These are phyloP conservation scores for Poecile atricapillus DNA, from an alignment of 2,113 vertebrate genomes.

Conservation along the genomic window DNA sequence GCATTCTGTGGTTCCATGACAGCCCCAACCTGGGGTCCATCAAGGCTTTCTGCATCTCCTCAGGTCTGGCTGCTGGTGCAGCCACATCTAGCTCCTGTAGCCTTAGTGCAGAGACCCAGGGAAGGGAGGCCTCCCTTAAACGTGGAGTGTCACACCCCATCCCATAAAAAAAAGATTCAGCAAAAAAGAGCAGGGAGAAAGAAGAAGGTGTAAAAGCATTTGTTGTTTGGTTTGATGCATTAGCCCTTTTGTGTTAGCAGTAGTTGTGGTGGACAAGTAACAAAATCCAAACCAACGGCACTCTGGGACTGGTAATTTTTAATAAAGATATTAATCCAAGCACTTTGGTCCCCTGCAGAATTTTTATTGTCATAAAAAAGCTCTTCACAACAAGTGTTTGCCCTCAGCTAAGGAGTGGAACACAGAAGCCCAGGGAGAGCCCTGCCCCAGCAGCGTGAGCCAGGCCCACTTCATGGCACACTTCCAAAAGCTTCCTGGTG, in stretches of 20 bases:
- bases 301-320: background rate
- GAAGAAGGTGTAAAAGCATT: background rate
- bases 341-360: background rate
- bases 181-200: background rate
- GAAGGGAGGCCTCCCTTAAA: background rate
- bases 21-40: rapidly evolving
- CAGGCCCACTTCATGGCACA: background rate
- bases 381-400: background rate
- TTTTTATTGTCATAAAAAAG: background rate
- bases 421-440: background rate
- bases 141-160: background rate
- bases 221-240: background rate
- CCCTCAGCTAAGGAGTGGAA: background rate
- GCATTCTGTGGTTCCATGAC: background rate
- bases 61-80: background rate
- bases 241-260: background rate
- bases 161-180: background rate
- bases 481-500: background rate
- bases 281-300: background rate
- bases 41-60: rapidly evolving
- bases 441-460: background rate
- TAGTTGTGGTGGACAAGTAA: background rate
- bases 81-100: background rate
- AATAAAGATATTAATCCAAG: background rate
- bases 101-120: background rate